A percentile compares a stretch with the other conserved stretches of the same genome.
phyloP scores from a whole-genome alignment of 2,797 vertebrate genomes.

The Yasuhikotakia modesta region DNA sequence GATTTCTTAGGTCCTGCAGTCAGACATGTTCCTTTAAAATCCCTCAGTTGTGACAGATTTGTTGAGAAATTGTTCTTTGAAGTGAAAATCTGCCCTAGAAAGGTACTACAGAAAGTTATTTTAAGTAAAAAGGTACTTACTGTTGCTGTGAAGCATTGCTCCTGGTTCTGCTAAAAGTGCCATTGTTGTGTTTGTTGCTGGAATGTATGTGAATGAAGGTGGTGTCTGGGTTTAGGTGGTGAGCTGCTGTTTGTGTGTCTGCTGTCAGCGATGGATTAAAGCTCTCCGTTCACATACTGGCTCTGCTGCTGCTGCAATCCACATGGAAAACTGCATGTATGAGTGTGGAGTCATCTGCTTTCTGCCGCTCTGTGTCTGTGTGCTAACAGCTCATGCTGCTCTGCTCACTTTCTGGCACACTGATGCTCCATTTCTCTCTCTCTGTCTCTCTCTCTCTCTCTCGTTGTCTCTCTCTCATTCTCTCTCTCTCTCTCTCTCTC shows the following conservation, averaged over 20 bases:
- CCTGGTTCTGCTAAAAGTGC: neutral
- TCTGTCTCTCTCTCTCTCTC: no score
- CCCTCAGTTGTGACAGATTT: constrained; percentile 59
- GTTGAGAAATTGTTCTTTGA: neutral
- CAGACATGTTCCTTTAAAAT: constrained; percentile 62
- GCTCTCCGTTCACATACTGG: neutral
- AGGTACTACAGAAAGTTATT: constrained; percentile 1
- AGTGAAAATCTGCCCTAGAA: no score
- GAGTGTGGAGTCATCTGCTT: constrained; percentile 1
- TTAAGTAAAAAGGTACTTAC: neutral
- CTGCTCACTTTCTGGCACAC: constrained; percentile 47
- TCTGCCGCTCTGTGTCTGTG: constrained; percentile 35
- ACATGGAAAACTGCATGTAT: constrained; percentile 2
- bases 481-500: neutral
- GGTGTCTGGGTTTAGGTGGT: constrained; percentile 12
- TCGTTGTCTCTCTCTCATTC: no score
- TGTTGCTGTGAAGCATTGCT: neutral
- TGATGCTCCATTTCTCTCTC: constrained; percentile 34
- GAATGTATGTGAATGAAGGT: constrained; percentile 55
- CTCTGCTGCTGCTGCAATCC: neutral
- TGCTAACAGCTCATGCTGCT: constrained; percentile 51
- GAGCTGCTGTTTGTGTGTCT: constrained; percentile 15
- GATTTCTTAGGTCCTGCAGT: constrained; percentile 69
- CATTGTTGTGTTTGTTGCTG: constrained; percentile 20
- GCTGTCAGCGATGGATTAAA: constrained; percentile 14